Base-by-base conservation (phyloP, 2,797 vertebrate genomes). In the Sebastes flavidus region DNA sequence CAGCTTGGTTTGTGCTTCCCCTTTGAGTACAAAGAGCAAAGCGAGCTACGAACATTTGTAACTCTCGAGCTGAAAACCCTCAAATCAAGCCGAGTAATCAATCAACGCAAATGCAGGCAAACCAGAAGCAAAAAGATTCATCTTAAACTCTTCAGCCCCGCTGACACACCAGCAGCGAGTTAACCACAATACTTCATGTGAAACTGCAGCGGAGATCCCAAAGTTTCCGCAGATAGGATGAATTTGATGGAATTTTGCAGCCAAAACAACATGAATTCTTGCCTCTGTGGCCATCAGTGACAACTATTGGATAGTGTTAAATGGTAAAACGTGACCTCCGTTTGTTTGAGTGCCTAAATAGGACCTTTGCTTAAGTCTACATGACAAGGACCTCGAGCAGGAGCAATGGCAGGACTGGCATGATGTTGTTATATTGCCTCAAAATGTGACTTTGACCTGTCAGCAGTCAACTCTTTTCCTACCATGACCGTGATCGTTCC, bases 1-100 rank as follows among this genome's bases (percentile, higher is more conserved):
- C 71, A 77, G 13, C 42, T 60, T n/a, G 25, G 24, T 62, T 75
- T 80, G 75, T 72, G 65, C 65, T 72, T 83, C 61, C 49, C 68
- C 68, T 62, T 24, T 34, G 16, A 82, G 79, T 42, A 54, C 46
- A 63, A 24, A 46, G 7, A 72, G 60, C 58, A 16, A 22, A 61
- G 46, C 11, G 7, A 11, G 46, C 68, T 55, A 61, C 29, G 65
- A 49, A 67, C 69, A 49, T 78, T 71, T 85, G 29, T 29, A 55
- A 70, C 77, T 46, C 18, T 34, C 55, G 4, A 24, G 61, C 38
- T 62, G 60, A 66, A 76, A 71, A 18, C 58, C 54, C 38, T 24
- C 46, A 66, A 82, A 77, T 62, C 32, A 69, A 36, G 3, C 5
- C 1, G 1, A 77, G 25, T 52, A 18, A 78, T 84, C 67, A 69